A percentile compares a stretch with the other conserved stretches of the same genome.
Evolutionary conservation across 1,140 invertebrate species (phyloP).

Genomic region (Gryon sp.): DNA sequence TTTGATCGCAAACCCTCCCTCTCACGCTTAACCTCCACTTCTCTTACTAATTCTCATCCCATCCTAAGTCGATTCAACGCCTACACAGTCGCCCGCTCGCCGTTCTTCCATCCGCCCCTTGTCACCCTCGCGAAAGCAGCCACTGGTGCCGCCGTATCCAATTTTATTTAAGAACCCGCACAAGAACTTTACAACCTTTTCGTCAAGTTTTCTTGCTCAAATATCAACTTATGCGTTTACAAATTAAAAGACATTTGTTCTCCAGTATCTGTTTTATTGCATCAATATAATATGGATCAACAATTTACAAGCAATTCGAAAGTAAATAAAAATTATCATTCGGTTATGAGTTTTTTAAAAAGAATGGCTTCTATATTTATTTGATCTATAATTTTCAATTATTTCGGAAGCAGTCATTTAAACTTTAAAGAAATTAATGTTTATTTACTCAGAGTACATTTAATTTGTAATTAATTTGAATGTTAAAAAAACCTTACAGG

Average conservation of each 20-base stretch:
- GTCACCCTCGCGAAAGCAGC: conserved; percentile 6
- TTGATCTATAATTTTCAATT: too few species aligned
- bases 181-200: conserved; percentile 26
- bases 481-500: conserved; percentile 13
- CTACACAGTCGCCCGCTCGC: conserved; percentile 33
- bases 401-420: too few species aligned
- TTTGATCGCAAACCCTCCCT: conserved; percentile 78
- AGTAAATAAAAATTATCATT: too few species aligned
- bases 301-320: too few species aligned
- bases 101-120: not conserved
- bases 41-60: conserved; percentile 58
- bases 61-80: conserved; percentile 62
- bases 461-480: conserved; percentile 43
- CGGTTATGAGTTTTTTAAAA: too few species aligned
- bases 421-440: too few species aligned
- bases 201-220: conserved; percentile 11
- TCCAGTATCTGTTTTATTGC: not conserved
- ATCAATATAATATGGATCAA: not conserved
- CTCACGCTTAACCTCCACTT: conserved; percentile 64
- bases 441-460: too few species aligned
- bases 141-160: conserved; percentile 37
- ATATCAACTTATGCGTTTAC: not conserved
- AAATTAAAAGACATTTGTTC: not conserved
- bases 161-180: conserved; percentile 61
- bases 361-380: too few species aligned